phyloP scores from a whole-genome alignment of 2,113 vertebrate species.

The Chascanopsetta lugubris region DNA sequence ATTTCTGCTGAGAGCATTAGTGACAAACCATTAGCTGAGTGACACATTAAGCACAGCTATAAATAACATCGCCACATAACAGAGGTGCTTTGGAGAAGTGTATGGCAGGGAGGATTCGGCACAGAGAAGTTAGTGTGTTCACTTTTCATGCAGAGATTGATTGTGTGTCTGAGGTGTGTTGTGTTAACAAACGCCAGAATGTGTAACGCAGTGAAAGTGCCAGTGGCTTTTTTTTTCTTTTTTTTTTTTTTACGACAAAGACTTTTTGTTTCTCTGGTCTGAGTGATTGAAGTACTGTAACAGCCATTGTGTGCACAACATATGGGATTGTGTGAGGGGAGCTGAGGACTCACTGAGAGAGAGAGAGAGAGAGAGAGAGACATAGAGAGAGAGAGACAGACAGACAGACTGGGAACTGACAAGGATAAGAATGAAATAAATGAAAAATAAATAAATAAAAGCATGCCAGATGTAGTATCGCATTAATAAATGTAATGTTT shows the following conservation, averaged over 20 bases:
- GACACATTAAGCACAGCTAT: conserved; percentile 33
- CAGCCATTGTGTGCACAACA: conserved; percentile 31
- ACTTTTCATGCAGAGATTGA: conserved; percentile 6
- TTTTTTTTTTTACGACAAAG: too few relatives aligned
- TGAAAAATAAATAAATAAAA: conserved; percentile 1
- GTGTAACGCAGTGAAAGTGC: background rate
- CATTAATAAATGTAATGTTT: conserved; percentile 43
- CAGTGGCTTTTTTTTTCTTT: too few relatives aligned
- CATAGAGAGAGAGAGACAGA: background rate
- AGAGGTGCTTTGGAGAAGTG: conserved; percentile 1
- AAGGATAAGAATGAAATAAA: background rate
- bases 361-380: conserved; percentile 6
- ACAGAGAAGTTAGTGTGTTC: background rate
- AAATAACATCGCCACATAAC: conserved; percentile 27
- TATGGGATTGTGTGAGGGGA: conserved; percentile 29
- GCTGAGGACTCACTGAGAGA: conserved; percentile 4
- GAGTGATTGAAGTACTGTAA: conserved; percentile 36
- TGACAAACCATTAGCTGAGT: conserved; percentile 34
- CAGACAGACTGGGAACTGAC: background rate
- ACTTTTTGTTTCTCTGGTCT: too few relatives aligned
- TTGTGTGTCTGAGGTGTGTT: too few relatives aligned
- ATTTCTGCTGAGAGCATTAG: conserved; percentile 22
- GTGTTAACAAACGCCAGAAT: too few relatives aligned
- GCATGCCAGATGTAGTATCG: conserved; percentile 3
- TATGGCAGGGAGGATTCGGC: conserved; percentile 5